Evolutionary conservation across 2,113 vertebrate genomes (phyloP), one percentile per base, ranked within the genome.

Genomic region (Cololabis saira): DNA sequence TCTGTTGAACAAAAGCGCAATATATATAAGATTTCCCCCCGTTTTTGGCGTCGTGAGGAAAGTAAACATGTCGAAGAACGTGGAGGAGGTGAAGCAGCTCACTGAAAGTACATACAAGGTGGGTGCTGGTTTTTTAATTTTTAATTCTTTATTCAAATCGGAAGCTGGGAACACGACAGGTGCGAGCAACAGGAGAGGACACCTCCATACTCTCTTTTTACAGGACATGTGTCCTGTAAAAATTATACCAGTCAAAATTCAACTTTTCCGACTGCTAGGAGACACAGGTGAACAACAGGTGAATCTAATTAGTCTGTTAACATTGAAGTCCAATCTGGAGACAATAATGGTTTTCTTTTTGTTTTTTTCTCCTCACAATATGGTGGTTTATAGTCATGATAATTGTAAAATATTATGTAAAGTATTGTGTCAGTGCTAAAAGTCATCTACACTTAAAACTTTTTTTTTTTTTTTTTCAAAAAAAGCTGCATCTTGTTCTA

Each of bases 31-130:
- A n/a, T 53, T 52, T 18, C 68, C 75, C 27, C 6, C 61, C 14
- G 49, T 16, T 47, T 45, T 47, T n/a, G 16, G 1, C 33, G 44
- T 68, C 24, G 21, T 3, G 18, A 55, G 50, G 59, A 63, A 44
- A 9, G 43, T 56, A 65, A 92, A 66, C 45, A 98, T 99, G 97
- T 96, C 96, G 67, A 93, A 93, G 87, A 94, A 88, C 71, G 92
- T 90, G 11, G 96, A 97, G 65, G 95, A 98, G 81, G 96, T 96
- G 91, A 96, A 89, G 89, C 95, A 90, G 89, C 93, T 99, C 78
- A 96, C 96, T 4, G 97, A 98, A 80, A 97, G 71, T 87, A 98
- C 96, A 22, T 99, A 97, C 80, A 96, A 93, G 92, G 97, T 99
- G 84, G 90, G 90, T 81, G 2, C 44, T 24, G 71, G 19, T 65